A percentile compares a stretch with the other conserved stretches of the same genome.
Evolutionary conservation across 2,113 vertebrate species (phyloP).

Genomic region (Chlamydotis undulata): DNA sequence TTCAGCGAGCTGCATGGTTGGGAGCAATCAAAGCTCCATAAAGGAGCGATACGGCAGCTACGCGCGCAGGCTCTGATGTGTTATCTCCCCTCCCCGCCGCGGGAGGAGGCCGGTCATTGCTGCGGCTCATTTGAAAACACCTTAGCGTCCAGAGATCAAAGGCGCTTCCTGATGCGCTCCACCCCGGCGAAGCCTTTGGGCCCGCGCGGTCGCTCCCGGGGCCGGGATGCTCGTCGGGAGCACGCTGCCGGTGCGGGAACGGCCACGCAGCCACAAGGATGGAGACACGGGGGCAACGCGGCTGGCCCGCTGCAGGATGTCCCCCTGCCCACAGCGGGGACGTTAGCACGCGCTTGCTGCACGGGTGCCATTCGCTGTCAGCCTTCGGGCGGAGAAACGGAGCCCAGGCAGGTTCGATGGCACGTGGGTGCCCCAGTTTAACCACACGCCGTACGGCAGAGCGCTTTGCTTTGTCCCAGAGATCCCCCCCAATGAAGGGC

Average conservation of each 20-base stretch:
- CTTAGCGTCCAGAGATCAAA: conserved; percentile 22
- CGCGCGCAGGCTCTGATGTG: conserved; percentile 10
- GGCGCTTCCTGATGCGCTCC: conserved; percentile 19
- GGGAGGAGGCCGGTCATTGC: not conserved
- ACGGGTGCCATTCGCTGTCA: rapidly evolving
- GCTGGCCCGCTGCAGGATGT: not conserved
- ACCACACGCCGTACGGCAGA: rapidly evolving
- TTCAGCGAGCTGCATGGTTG: not conserved
- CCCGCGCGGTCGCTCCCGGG: not conserved
- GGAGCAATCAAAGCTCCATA: not conserved
- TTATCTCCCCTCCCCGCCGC: conserved; percentile 13
- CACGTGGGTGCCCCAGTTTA: rapidly evolving
- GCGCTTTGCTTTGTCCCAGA: rapidly evolving
- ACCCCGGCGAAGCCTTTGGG: not conserved
- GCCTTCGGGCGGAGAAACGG: not conserved
- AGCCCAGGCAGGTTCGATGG: not conserved
- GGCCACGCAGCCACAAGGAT: rapidly evolving
- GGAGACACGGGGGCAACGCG: rapidly evolving
- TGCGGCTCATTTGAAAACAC: not conserved
- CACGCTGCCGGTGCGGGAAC: rapidly evolving
- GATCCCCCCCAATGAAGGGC: not conserved
- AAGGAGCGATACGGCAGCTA: not conserved
- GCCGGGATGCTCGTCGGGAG: not conserved
- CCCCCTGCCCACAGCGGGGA: rapidly evolving
- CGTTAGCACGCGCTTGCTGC: rapidly evolving